Base-by-base conservation (phyloP, 2,888 invertebrate genomes). In the Drosophila affinis region DNA sequence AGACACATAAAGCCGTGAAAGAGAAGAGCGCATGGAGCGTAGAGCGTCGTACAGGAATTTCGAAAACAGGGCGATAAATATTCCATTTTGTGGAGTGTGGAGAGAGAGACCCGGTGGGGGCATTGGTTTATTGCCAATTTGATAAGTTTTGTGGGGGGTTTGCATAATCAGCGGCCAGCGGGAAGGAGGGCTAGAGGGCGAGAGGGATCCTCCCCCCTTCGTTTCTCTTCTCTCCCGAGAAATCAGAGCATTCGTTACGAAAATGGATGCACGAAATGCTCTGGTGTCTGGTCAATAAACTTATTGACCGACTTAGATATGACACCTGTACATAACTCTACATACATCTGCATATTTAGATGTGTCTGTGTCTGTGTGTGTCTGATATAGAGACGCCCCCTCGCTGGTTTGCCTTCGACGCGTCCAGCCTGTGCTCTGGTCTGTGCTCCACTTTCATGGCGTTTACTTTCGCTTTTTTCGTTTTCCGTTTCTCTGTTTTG, bases 381-480 rank as follows among this genome's bases (percentile, higher is more conserved):
- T 39, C 7, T 39, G n/a, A 18, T 67, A 52, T 44, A 45, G 47
- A 46, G 67, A 79, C 86, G 83, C 86, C 81, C 84, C 83, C 81
- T 75, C 79, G 75, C 81, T 72, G 55, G 81, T 77, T 80, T 72
- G 72, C 83, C 87, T 77, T 83, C 79, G 44, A 69, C 76, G 63
- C 71, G 72, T 69, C 64, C 79, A 83, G 72, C 62, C 34, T 4
- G 12, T 32, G n/a, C n/a, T n/a, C n/a, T n/a, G n/a, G 12, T 47
- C 34, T 73, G 61, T 82, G 85, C 85, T 87, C 85, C 76, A 87
- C 85, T 84, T 85, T 87, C 81, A 55, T 77, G 81, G 75, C 78
- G 61, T 78, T 78, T 85, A 87, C 85, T 85, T 85, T 85, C 87
- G 82, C 87, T 87, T 87, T 84, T 64, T 67, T 39, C 6, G 86